A percentile compares a stretch with the other conserved stretches of the same genome.
phyloP scores from a whole-genome alignment of 2,888 invertebrate genomes.

The Palloptera scutellata region DNA sequence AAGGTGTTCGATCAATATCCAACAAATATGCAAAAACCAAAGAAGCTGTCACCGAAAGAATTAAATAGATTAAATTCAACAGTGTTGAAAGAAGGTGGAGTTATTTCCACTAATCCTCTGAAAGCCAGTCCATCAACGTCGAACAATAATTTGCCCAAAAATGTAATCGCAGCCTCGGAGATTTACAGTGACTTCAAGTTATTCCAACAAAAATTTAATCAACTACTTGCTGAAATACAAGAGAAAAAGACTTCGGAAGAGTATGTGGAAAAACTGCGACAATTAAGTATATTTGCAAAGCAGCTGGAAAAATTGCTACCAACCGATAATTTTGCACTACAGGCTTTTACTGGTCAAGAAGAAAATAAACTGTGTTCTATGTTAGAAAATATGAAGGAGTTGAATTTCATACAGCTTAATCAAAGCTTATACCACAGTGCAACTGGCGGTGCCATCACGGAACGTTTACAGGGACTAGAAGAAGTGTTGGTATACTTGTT shows the following conservation, averaged over 20 bases:
- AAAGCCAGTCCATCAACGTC: constrained; percentile 35
- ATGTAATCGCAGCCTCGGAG: constrained; percentile 42
- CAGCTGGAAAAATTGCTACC: constrained; percentile 54
- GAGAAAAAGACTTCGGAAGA: constrained; percentile 38
- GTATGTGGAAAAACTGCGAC: constrained; percentile 45
- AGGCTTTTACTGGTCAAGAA: constrained; percentile 49
- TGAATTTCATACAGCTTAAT: constrained; percentile 50
- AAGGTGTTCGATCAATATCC: constrained; percentile 56
- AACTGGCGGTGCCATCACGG: neutral
- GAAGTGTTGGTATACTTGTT: constrained; percentile 54
- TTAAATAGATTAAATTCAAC: constrained; percentile 46
- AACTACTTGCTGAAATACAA: constrained; percentile 40
- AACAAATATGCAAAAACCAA: constrained; percentile 49
- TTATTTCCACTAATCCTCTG: neutral
- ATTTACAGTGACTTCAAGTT: constrained; percentile 49
- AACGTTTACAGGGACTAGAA: constrained; percentile 48
- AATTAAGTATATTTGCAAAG: constrained; percentile 50
- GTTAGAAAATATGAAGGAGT: constrained; percentile 49
- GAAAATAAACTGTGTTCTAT: constrained; percentile 43
- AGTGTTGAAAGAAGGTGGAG: constrained; percentile 32
- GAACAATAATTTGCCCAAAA: constrained; percentile 32
- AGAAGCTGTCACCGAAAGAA: constrained; percentile 43
- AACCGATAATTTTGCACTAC: constrained; percentile 31
- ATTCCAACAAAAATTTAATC: constrained; percentile 50
- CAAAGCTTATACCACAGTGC: constrained; percentile 35